Conservation (phyloP, 1,140 invertebrate genomes). For the Steinernema khuongi region DNA sequence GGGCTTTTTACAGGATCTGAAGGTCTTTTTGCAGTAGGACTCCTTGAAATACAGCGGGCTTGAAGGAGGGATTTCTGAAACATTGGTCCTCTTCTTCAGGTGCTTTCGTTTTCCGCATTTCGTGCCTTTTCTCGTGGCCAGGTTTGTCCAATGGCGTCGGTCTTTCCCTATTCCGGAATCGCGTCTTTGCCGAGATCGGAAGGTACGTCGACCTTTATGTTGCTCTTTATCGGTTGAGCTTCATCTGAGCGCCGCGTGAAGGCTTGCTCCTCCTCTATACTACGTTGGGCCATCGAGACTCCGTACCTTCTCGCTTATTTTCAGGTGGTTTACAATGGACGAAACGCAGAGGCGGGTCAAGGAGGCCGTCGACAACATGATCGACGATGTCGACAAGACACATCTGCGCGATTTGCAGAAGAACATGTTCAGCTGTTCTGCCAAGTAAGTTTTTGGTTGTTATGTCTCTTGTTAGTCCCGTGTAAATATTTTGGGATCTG, state of each 20-base stretch:
- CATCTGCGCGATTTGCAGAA: conserved; percentile 51
- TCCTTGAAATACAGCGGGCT: no score
- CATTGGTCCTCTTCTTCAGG: neutral
- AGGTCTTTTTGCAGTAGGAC: no score
- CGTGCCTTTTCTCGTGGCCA: neutral
- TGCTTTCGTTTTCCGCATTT: neutral
- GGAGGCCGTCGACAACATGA: conserved; percentile 44
- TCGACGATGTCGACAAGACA: conserved; percentile 48
- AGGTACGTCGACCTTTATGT: neutral
- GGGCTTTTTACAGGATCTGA: no score
- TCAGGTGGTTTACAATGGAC: conserved; percentile 25
- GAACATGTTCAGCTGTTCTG: conserved; percentile 48
- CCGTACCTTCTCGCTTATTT: no score
- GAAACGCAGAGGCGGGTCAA: conserved; percentile 36
- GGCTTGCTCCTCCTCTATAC: no score
- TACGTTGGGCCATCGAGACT: no score
- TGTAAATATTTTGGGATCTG: no score
- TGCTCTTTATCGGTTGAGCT: no score
- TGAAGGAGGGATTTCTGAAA: no score
- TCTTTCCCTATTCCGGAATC: no score
- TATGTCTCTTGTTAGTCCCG: no score
- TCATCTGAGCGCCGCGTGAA: no score
- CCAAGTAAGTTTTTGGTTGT: conserved; percentile 28
- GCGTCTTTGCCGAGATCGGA: neutral
- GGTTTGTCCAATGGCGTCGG: neutral